Base-by-base conservation (phyloP, 1,140 invertebrate genomes). In the Steinernema feltiae region DNA sequence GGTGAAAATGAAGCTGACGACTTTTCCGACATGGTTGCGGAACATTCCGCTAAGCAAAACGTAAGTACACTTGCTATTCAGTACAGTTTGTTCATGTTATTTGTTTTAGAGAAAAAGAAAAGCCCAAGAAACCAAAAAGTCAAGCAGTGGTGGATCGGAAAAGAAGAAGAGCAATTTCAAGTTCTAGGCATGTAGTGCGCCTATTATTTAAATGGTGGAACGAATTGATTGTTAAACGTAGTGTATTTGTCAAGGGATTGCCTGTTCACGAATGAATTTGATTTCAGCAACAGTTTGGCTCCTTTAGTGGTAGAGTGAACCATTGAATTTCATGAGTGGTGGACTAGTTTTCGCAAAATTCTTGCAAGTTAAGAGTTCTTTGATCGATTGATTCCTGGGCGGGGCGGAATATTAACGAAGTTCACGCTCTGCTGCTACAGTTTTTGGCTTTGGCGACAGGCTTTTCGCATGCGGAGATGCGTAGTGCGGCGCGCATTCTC, bases 11-110 rank as follows among this genome's bases (percentile, higher is more conserved):
- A 85, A 27, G 77, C 94, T 78, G 97, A 98, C 89, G 97, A 98
- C 89, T 90, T 98, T 17, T 96, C 94, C 27, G 96, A 99, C 86
- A 97, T 99, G 95, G 90, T 98, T 76, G 95, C 95, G 29, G 95
- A 98, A 88, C 95, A 98, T 88, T 69, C 81, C 27, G 81, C 82
- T 15, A 82, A 79, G 70, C 81, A 82, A 73, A 83, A 81, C 70
- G 82, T 82, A 73, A 41, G 76, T 72, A 1, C 2, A n/a, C n/a
- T n/a, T n/a, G n/a, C n/a, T n/a, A n/a, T n/a, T n/a, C 35, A 69
- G 0, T n/a, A 3, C 32, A 30, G 53, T 15, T 0, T 35, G 69
- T 72, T 77, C 75, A 76, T 76, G 18, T 27, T 77, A 73, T 79
- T 46, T 72, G 48, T 82, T 85, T 79, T 48, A 85, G 84, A 74